Base-by-base conservation (phyloP, 2,888 invertebrate species). In the Pyrrhia umbra region DNA sequence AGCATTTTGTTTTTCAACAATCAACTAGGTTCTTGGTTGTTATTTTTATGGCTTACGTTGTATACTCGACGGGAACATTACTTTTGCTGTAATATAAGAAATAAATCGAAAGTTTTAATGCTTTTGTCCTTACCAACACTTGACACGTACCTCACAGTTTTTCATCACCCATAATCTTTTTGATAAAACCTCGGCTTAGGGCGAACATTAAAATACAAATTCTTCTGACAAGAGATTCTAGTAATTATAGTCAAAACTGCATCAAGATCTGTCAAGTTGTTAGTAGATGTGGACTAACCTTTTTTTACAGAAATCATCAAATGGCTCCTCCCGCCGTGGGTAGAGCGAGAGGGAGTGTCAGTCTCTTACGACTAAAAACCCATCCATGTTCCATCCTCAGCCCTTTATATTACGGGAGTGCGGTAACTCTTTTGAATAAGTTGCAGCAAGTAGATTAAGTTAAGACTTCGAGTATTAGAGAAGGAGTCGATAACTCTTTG, bases 1-100 rank as follows among this genome's bases (percentile, higher is more conserved):
- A 79, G 78, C 83, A 80, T 86, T 89, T 88, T 90, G 86, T 90
- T 88, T 88, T 86, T 83, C 81, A 78, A 79, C 81, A 79, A 81
- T 83, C 84, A 75, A 79, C 82, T 77, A 67, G 66, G 73, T 72
- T 71, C 79, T 81, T 78, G 79, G 82, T 82, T 83, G 84, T 86
- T 88, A 84, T 85, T 88, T 89, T 89, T 88, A 88, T 83, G 59
- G 82, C 70, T 73, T 70, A 76, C 72, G 75, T 75, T 79, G 72
- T 75, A 74, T 80, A 74, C 78, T 80, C 79, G 56, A 66, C 47
- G 77, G 77, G 46, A 75, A 79, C 75, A 74, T 83, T 69, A 79
- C 69, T 68, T 74, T 54, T 54, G 37, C 57, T 62, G 63, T 58
- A 61, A 62, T 55, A 77, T 55, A 62, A 65, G 59, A 73, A 67